Conservation (phyloP, 2,888 invertebrate genomes). For the Lasioglossum marginatum region DNA sequence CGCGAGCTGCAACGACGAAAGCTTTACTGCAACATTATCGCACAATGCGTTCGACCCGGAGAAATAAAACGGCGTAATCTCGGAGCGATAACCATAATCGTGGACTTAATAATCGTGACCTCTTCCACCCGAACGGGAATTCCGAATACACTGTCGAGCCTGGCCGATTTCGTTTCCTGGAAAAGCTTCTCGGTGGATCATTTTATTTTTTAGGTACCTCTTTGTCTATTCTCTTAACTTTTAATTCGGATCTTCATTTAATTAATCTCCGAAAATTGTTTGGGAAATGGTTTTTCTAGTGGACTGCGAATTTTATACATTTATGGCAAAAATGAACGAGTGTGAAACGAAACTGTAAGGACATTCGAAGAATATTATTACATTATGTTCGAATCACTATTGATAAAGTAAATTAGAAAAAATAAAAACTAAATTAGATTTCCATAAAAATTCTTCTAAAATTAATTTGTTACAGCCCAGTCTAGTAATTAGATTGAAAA, state of each 20-base stretch:
- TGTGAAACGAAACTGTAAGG: too few relatives aligned
- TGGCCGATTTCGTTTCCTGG: not conserved
- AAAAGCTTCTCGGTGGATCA: not conserved
- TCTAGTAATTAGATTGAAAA: not conserved
- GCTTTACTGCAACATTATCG: conserved; percentile 9
- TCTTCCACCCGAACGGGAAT: conserved; percentile 26
- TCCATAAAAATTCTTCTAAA: too few relatives aligned
- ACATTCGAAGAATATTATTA: too few relatives aligned
- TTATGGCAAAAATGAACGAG: too few relatives aligned
- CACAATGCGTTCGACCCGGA: not conserved
- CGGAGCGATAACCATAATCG: conserved; percentile 52
- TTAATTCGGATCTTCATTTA: not conserved
- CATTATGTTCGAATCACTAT: too few relatives aligned
- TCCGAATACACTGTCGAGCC: not conserved
- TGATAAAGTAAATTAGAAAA: too few relatives aligned
- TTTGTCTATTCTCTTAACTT: not conserved
- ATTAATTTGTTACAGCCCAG: not conserved
- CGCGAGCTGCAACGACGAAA: conserved; percentile 6
- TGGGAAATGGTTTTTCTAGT: not conserved
- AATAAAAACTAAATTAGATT: too few relatives aligned
- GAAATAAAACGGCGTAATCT: conserved; percentile 45
- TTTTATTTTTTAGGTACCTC: not conserved
- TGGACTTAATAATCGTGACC: conserved; percentile 47
- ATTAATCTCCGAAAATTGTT: not conserved
- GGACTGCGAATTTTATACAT: not conserved